Evolutionary conservation across 37 sponge, comb jelly and placozoan genomes (phyloP).

Genomic region (Tethya wilhelma): DNA sequence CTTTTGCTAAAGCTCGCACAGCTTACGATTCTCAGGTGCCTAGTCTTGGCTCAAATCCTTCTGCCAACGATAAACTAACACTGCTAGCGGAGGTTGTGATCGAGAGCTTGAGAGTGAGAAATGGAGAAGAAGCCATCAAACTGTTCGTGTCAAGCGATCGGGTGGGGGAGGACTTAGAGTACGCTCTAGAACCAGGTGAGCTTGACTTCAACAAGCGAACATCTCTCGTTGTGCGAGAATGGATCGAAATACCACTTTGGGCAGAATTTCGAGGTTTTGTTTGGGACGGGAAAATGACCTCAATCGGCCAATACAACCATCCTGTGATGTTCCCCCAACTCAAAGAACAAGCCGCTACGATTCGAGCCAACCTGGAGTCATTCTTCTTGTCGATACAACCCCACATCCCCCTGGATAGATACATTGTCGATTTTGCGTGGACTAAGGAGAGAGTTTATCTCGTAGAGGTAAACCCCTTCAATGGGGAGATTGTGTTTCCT

Average conservation of each 20-base stretch:
- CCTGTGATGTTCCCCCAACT: constrained; percentile 37
- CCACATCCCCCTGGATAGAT: constrained; percentile 30
- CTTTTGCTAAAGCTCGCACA: constrained; percentile 28
- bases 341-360: neutral
- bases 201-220: neutral
- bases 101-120: constrained; percentile 26
- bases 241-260: constrained; percentile 48
- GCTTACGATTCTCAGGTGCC: neutral
- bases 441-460: constrained; percentile 29
- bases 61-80: constrained; percentile 26
- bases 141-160: constrained; percentile 33
- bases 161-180: constrained; percentile 53
- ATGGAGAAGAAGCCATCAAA: constrained; percentile 37
- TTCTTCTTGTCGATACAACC: constrained; percentile 24
- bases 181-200: constrained; percentile 32
- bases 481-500: constrained; percentile 48
- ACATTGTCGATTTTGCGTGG: constrained; percentile 61
- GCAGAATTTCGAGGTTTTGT: constrained; percentile 55
- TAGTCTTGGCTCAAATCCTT: neutral
- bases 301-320: constrained; percentile 59
- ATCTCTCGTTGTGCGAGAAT: constrained; percentile 32
- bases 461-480: constrained; percentile 41
- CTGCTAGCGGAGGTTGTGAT: constrained; percentile 7
- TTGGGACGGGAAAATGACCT: constrained; percentile 31
- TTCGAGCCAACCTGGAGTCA: constrained; percentile 17